Base-by-base conservation (phyloP, 2,113 vertebrate genomes). In the Picathartes gymnocephalus region DNA sequence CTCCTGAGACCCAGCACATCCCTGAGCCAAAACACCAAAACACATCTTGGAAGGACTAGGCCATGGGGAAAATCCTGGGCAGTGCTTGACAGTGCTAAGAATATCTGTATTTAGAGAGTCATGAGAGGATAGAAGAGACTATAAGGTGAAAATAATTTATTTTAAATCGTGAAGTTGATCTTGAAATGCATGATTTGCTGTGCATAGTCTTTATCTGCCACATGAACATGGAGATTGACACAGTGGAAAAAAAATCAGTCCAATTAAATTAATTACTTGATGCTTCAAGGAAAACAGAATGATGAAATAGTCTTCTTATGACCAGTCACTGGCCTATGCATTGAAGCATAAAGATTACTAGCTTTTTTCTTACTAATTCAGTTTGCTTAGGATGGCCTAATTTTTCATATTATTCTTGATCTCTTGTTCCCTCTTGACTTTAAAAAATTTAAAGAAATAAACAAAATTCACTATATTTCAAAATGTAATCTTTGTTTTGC, bases 201-300 rank as follows among this genome's bases (percentile, higher is more conserved):
- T 60, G 44, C n/a, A 27, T 17, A 51, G 23, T 45, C 25, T 86
- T 83, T 51, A 60, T 81, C 69, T 65, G 56, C 48, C 81, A 60
- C 53, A 24, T 24, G 73, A 87, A 93, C n/a, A 87, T 22, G 53
- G 25, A 88, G 57, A 60, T 0, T 81, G 77, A 51, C 51, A 79
- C 40, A 81, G 57, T 66, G 62, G 90, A n/a, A n/a, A 92, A 85
- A 33, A 93, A 93, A 84, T 92, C 33, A 56, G 88, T 71, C 86
- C 33, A 77, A 62, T 81, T 83, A 81, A 68, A 92, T 94, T 77
- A 88, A 77, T 90, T 86, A 73, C 7, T 51, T 58, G 30, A 88
- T 86, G 64, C 77, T 92, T 92, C 76, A 88, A 27, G 90, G 47
- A 40, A 86, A 94, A 81, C 2, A 2, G 19, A 66, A 58, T 31